Percentiles rank a stretch among this genome's conserved stretches.
Conservation (phyloP, 1,140 invertebrate genomes). For the Drosophila chauvacae region DNA sequence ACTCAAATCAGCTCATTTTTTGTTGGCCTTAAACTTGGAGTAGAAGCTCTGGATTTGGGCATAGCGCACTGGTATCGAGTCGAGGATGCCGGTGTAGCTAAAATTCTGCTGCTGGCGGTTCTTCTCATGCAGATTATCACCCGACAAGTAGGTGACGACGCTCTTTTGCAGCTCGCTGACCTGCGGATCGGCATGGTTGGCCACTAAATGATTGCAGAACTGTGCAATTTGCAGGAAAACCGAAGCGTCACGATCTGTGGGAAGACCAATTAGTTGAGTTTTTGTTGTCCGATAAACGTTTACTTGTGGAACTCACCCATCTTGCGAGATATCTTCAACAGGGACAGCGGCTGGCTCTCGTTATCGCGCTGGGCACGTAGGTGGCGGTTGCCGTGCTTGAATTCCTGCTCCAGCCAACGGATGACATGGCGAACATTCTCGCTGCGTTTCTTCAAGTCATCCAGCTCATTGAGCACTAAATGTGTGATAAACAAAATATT, state of each 20-base stretch:
- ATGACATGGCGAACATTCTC: slow-evolving; percentile 93
- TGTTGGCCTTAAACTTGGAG: slow-evolving; percentile 81
- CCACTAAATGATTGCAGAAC: slow-evolving; percentile 83
- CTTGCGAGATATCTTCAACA: slow-evolving; percentile 90
- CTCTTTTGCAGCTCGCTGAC: slow-evolving; percentile 77
- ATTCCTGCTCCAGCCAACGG: slow-evolving; percentile 94
- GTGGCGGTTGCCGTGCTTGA: slow-evolving; percentile 93
- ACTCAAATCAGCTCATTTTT: slow-evolving; percentile 71
- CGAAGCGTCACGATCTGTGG: slow-evolving; percentile 79
- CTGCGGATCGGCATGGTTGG: slow-evolving; percentile 80
- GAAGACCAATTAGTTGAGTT: slow-evolving; percentile 1
- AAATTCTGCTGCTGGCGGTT: slow-evolving; percentile 81
- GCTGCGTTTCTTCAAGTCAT: slow-evolving; percentile 92
- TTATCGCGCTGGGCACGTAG: slow-evolving; percentile 92
- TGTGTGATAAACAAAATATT: not conserved
- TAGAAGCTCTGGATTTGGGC: slow-evolving; percentile 84
- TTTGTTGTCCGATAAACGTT: not conserved
- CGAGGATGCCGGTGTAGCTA: slow-evolving; percentile 82
- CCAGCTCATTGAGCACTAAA: slow-evolving; percentile 93
- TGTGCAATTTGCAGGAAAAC: slow-evolving; percentile 81
- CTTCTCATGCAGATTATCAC: slow-evolving; percentile 81
- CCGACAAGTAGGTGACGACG: slow-evolving; percentile 81
- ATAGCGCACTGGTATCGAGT: slow-evolving; percentile 81
- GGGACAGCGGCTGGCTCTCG: slow-evolving; percentile 89
- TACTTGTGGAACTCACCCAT: slow-evolving; percentile 62